phyloP scores from a whole-genome alignment of 2,888 invertebrate genomes.

The Cantharis lateralis region DNA sequence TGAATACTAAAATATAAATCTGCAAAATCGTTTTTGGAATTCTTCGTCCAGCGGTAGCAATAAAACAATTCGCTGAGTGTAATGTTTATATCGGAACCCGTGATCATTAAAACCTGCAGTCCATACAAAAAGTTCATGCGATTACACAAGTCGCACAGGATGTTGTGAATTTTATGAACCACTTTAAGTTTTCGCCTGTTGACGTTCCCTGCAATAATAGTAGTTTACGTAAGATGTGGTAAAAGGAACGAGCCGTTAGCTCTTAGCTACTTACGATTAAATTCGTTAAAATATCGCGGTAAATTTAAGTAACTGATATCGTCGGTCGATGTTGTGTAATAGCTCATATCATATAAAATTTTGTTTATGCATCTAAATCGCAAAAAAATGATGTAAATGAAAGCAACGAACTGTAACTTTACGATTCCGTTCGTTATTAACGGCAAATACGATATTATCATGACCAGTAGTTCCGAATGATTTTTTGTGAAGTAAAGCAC shows the following conservation, averaged over 20 bases:
- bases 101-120: conserved; percentile 30
- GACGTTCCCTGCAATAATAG: not conserved
- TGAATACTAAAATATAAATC: conserved; percentile 34
- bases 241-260: no score
- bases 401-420: conserved; percentile 5
- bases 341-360: not conserved
- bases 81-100: conserved; percentile 28
- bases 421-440: conserved; percentile 9
- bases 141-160: conserved; percentile 26
- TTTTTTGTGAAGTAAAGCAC: not conserved
- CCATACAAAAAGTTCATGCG: conserved; percentile 31
- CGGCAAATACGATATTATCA: not conserved
- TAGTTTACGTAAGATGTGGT: no score
- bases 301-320: not conserved
- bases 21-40: not conserved
- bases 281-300: not conserved
- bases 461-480: not conserved
- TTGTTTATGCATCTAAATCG: conserved; percentile 2
- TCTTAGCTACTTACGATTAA: conserved; percentile 1
- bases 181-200: conserved; percentile 13
- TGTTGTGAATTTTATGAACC: conserved; percentile 31
- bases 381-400: not conserved
- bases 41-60: conserved; percentile 20
- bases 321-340: not conserved
- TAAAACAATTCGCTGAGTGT: conserved; percentile 33